Conservation (phyloP, 2,113 vertebrate genomes). For the Gracilinanus agilis region DNA sequence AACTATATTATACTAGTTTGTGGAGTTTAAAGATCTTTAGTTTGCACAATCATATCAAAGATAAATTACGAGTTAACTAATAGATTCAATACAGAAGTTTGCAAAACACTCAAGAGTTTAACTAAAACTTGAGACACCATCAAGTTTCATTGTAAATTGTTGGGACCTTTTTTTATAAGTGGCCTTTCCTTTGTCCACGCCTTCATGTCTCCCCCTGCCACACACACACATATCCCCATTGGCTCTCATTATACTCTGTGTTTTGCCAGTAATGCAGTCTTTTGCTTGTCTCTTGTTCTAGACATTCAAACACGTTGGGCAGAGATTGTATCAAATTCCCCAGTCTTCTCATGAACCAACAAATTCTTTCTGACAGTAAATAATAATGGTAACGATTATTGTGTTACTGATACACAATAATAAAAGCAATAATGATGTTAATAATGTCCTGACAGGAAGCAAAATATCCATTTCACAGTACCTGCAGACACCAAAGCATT, state of each 20-base stretch:
- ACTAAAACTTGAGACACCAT: constrained; percentile 1
- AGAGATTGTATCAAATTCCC: neutral
- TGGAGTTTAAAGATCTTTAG: neutral
- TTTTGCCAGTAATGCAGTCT: neutral
- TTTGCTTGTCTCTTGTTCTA: neutral
- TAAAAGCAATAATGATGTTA: constrained; percentile 22
- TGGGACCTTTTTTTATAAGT: neutral
- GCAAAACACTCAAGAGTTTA: neutral
- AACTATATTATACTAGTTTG: neutral
- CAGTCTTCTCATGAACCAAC: neutral
- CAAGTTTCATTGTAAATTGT: constrained; percentile 3
- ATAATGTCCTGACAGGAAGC: neutral
- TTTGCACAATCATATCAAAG: neutral
- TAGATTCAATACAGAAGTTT: constrained; percentile 21
- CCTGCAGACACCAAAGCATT: neutral
- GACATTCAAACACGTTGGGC: neutral
- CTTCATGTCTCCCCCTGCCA: neutral
- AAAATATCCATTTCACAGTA: neutral
- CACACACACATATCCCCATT: constrained; percentile 1
- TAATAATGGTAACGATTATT: constrained; percentile 3
- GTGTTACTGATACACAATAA: neutral
- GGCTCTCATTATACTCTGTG: neutral
- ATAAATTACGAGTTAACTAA: constrained; percentile 30
- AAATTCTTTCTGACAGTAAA: constrained; percentile 17
- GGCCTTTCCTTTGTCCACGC: neutral